Evolutionary conservation across 2,888 invertebrate species (phyloP).

Genomic region (Petrolisthes cinctipes): DNA sequence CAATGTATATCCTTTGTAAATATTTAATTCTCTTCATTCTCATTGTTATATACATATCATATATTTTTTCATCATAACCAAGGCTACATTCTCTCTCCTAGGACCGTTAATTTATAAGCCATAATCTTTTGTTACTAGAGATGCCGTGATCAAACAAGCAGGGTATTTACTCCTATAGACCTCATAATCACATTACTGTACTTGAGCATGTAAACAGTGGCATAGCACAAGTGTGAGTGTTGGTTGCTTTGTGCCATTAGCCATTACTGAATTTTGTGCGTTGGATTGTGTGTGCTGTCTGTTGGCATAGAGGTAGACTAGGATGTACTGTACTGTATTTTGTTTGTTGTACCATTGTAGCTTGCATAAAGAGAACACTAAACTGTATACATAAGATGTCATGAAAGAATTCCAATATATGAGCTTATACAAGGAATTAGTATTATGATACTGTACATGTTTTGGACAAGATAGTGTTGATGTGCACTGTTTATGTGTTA

Average conservation of each 20-base stretch:
- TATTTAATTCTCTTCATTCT: slow-evolving; percentile 20
- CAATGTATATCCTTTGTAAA: slow-evolving; percentile 35
- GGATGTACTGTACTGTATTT: background rate
- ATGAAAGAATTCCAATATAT: background rate
- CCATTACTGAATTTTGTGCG: background rate
- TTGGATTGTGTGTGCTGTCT: background rate
- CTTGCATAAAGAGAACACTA: background rate
- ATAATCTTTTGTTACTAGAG: background rate
- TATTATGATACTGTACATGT: background rate
- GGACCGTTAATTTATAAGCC: background rate
- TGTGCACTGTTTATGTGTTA: no score
- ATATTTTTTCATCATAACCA: slow-evolving; percentile 29
- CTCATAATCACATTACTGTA: background rate
- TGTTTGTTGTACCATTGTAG: background rate
- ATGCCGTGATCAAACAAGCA: slow-evolving; percentile 16
- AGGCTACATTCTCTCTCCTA: background rate
- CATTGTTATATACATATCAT: slow-evolving; percentile 41
- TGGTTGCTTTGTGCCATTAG: background rate
- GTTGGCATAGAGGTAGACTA: background rate
- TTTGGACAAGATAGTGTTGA: background rate
- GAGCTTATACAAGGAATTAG: slow-evolving; percentile 15
- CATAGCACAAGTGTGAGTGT: background rate
- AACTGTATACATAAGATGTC: background rate
- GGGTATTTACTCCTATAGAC: slow-evolving; percentile 2
- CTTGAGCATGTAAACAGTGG: background rate